These are phyloP conservation scores for Polypterus bichir DNA, from an alignment of 2,113 vertebrate species.

Conservation along the genomic window DNA sequence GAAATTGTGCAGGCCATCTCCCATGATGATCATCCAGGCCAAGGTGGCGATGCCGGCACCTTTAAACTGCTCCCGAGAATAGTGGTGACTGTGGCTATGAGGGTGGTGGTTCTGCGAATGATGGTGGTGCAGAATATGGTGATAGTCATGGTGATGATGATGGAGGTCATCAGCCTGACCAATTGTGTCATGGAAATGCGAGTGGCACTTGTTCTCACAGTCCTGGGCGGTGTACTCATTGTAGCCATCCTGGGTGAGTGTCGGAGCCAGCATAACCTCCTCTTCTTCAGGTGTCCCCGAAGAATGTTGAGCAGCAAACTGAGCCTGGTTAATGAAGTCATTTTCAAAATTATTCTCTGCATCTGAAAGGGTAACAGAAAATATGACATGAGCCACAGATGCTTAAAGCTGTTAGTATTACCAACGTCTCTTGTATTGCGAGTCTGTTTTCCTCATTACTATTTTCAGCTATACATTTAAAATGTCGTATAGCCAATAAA, in stretches of 20 bases:
- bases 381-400: too few relatives aligned
- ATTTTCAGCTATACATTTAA: too few relatives aligned
- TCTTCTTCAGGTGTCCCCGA: constrained; percentile 66
- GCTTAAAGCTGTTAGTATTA: too few relatives aligned
- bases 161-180: constrained; percentile 79
- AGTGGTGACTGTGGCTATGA: constrained; percentile 84
- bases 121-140: constrained; percentile 95
- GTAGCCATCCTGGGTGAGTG: constrained; percentile 49
- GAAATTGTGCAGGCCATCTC: constrained; percentile 91
- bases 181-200: constrained; percentile 89
- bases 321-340: constrained; percentile 46
- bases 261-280: constrained; percentile 82
- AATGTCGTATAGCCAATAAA: too few relatives aligned
- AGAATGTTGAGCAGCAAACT: constrained; percentile 51
- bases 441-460: too few relatives aligned
- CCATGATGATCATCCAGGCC: constrained; percentile 98
- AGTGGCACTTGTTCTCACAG: constrained; percentile 95
- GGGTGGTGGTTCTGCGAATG: constrained; percentile 96
- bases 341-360: constrained; percentile 7
- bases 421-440: too few relatives aligned
- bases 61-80: constrained; percentile 80
- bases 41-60: constrained; percentile 80
- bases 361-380: too few relatives aligned
- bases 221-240: constrained; percentile 67
- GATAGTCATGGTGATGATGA: constrained; percentile 95